phyloP scores from a whole-genome alignment of 2,888 invertebrate genomes.

The Aleiodes testaceus region DNA sequence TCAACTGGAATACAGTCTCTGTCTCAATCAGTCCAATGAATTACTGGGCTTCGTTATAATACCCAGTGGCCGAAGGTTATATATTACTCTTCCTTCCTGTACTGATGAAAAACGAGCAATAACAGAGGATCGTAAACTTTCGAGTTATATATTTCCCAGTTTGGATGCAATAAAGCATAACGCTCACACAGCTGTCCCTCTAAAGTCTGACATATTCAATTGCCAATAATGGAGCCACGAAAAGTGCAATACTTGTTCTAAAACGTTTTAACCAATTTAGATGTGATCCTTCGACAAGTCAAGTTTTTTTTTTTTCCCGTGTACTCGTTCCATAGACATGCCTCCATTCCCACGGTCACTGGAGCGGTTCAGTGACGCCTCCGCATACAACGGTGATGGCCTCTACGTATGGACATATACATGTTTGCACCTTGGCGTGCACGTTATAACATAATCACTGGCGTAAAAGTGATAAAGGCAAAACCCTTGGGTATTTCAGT shows the following conservation, averaged over 20 bases:
- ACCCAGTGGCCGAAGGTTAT: neutral
- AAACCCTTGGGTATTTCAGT: slow-evolving; percentile 4
- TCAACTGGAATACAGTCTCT: neutral
- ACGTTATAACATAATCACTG: slow-evolving; percentile 16
- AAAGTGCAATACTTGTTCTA: neutral
- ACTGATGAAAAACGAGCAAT: neutral
- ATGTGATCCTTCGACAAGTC: slow-evolving; percentile 5
- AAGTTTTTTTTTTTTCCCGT: slow-evolving; percentile 13
- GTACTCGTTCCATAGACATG: slow-evolving; percentile 28
- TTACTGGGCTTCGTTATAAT: neutral
- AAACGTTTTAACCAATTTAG: neutral
- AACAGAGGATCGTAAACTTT: neutral
- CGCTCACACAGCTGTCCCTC: neutral
- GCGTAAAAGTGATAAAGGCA: slow-evolving; percentile 3
- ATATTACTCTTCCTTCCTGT: slow-evolving; percentile 4
- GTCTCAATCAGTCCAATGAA: slow-evolving; percentile 9
- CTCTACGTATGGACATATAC: neutral
- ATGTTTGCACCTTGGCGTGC: neutral
- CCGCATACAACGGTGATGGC: slow-evolving; percentile 3
- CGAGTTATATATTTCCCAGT: neutral
- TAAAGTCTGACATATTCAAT: no score
- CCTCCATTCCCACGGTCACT: slow-evolving; percentile 43
- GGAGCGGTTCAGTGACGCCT: slow-evolving; percentile 25
- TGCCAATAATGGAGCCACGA: no score
- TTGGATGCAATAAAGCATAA: neutral